Evolutionary conservation across 2,113 vertebrate species (phyloP).

Genomic region (Dasyprocta punctata): DNA sequence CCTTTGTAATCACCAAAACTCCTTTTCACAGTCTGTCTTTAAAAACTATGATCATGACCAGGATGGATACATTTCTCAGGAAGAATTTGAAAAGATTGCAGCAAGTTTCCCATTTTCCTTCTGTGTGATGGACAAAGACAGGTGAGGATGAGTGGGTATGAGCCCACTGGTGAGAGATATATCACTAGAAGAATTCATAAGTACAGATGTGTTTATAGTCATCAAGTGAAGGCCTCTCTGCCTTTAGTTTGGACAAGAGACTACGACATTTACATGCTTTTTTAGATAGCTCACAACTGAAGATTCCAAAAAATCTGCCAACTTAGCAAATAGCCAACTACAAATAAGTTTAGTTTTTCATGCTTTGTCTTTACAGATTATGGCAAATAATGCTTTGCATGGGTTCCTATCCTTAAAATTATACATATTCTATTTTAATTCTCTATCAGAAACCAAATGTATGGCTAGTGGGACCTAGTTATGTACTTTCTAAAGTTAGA

Average conservation of each 20-base stretch:
- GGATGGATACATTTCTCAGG: constrained; percentile 97
- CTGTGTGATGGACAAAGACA: constrained; percentile 97
- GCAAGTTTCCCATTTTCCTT: constrained; percentile 98
- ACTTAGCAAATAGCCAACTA: background rate
- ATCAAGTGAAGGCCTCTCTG: background rate
- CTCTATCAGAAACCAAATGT: background rate
- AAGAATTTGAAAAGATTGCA: constrained; percentile 97
- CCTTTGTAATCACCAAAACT: background rate
- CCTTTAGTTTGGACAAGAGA: background rate
- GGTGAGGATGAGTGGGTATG: constrained; percentile 82
- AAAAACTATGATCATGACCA: constrained; percentile 98
- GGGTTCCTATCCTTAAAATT: background rate
- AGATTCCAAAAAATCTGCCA: background rate
- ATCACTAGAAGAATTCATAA: background rate
- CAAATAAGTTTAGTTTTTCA: background rate
- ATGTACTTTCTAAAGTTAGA: background rate
- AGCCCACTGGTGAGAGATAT: background rate
- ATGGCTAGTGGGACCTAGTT: background rate
- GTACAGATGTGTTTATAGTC: background rate
- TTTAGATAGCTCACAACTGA: background rate
- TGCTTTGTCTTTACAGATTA: background rate
- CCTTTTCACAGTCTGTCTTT: constrained; percentile 94
- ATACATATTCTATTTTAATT: background rate
- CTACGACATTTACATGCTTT: background rate
- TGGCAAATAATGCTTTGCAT: background rate